phyloP scores from a whole-genome alignment of 2,797 vertebrate species.

The Myotis daubentonii region DNA sequence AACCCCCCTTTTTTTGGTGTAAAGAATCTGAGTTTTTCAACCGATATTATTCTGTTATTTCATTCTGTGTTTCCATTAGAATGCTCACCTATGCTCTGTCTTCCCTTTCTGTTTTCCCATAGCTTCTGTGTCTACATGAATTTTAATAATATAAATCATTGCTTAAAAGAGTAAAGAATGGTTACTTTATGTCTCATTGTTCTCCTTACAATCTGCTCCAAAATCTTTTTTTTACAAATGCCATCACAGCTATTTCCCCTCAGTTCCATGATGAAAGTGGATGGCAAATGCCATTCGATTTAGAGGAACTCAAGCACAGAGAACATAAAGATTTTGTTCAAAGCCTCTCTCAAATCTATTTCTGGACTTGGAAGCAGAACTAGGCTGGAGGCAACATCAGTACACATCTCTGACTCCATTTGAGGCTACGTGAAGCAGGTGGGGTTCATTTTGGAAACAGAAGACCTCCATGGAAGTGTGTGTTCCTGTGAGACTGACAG shows the following conservation, averaged over 20 bases:
- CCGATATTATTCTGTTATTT: background rate
- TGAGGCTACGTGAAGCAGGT: conserved; percentile 57
- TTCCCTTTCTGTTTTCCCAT: background rate
- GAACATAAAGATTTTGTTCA: conserved; percentile 64
- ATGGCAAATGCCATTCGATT: conserved; percentile 58
- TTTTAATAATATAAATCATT: conserved; percentile 60
- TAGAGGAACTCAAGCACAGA: conserved; percentile 64
- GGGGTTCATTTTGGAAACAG: conserved; percentile 49
- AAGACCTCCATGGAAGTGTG: background rate
- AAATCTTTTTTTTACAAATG: conserved; percentile 41
- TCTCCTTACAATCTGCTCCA: conserved; percentile 29
- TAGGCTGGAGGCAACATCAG: conserved; percentile 49
- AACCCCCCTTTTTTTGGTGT: background rate
- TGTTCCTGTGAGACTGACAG: conserved; percentile 16
- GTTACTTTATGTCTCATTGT: conserved; percentile 22
- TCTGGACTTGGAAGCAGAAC: conserved; percentile 55
- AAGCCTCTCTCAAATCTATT: conserved; percentile 55
- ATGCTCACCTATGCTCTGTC: background rate
- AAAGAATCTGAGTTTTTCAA: background rate
- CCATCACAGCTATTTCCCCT: conserved; percentile 26
- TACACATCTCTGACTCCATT: background rate
- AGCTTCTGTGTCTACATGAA: conserved; percentile 2
- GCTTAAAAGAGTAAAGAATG: conserved; percentile 47
- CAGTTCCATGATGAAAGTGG: conserved; percentile 60
- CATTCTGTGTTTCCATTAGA: background rate